Evolutionary conservation across 2,888 invertebrate species (phyloP), one percentile per base, ranked within the genome.

Genomic region (Ichneumoninae sp.): DNA sequence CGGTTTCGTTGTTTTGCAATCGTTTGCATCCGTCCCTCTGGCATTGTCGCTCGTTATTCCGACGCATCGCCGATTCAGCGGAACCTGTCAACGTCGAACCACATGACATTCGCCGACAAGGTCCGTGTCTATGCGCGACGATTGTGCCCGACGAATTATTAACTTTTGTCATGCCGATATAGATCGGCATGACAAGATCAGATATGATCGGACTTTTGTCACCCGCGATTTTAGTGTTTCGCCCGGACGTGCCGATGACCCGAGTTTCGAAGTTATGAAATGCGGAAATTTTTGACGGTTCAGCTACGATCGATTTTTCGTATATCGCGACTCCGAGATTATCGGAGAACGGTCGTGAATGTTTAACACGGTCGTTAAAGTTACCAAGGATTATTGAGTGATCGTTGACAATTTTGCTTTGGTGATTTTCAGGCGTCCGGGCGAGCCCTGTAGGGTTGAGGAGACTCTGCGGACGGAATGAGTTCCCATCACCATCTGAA

Each of bases 401-500:
- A 19, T 36, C 3, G 8, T 71, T 71, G 6, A 22, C 8, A 16
- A 36, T 19, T 19, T 19, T 22, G 2, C 5, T 52, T 33, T 1
- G 5, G 50, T 30, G 0, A 19, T 60, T 66, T 22, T 19, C 73
- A 77, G 77, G 73, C 60, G 7, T 47, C 36, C 13, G 74, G 69
- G 52, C 77, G 40, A 54, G 8, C 73, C 73, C 63, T 57, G 8
- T 36, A 77, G 76, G 66, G 22, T 19, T 63, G n/a, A n/a, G 13
- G 13, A 69, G 74, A 26, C 60, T 50, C 5, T 22, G 3, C 40
- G 16, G 60, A 73, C 76, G 52, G 79, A 76, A 93, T 93, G 93
- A 93, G 93, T 87, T 93, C 93, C 65, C 91, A 92, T 86, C 93
- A 93, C 81, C 90, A 89, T 79, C 84, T 92, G 30, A 91, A 90